Evolutionary conservation across 35 echinoderm and acorn worm genomes (phyloP).

Genomic region (Ophiothrix spiculata): DNA sequence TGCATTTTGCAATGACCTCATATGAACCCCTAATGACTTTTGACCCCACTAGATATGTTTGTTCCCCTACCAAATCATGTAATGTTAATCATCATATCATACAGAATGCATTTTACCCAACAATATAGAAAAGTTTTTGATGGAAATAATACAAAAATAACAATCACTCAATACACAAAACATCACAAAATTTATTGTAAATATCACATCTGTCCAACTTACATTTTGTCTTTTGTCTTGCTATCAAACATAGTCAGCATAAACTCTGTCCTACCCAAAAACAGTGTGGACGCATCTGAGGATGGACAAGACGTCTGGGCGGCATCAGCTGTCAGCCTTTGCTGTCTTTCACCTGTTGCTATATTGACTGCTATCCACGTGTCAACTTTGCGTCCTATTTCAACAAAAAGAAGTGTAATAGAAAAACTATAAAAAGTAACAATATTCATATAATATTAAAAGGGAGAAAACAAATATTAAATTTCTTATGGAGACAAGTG

Average conservation of each 20-base stretch:
- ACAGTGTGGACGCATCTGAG: slow-evolving; percentile 67
- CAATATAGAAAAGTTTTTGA: no score
- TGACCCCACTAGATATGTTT: no score
- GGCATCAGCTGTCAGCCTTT: slow-evolving; percentile 68
- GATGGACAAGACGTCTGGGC: slow-evolving; percentile 81
- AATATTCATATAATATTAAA: not conserved
- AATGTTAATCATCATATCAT: not conserved
- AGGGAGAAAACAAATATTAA: not conserved
- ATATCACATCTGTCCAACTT: slow-evolving; percentile 21
- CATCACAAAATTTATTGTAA: not conserved
- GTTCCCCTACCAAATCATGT: no score
- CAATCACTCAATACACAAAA: not conserved
- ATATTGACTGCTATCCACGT: slow-evolving; percentile 85
- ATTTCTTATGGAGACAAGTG: no score
- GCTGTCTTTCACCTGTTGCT: slow-evolving; percentile 72
- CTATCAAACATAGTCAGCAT: slow-evolving; percentile 96
- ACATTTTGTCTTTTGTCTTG: slow-evolving; percentile 86
- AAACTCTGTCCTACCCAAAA: slow-evolving; percentile 91
- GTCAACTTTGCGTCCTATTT: slow-evolving; percentile 86
- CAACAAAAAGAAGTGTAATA: no score
- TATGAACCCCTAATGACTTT: no score
- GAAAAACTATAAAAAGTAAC: no score
- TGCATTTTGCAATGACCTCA: no score
- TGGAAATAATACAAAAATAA: no score
- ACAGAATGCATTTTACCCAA: not conserved